Evolutionary conservation across 2,888 invertebrate genomes (phyloP), one percentile per base, ranked within the genome.

Genomic region (Machimus rusticus): DNA sequence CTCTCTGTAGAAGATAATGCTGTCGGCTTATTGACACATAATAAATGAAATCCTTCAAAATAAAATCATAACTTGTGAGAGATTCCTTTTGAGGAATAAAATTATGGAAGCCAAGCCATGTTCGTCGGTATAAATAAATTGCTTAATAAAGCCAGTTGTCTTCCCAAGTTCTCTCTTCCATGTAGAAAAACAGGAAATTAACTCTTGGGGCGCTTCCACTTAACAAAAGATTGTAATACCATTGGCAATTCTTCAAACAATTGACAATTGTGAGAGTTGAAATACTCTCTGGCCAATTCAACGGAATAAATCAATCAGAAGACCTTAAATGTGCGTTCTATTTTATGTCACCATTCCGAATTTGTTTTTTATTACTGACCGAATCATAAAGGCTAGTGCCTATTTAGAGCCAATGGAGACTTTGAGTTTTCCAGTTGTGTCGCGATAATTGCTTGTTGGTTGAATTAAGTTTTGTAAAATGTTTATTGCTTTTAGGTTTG

Each of bases 101-200:
- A 51, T 16, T 51, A 51, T 51, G 51, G 28, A 66, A 66, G 8
- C 66, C 66, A 66, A 23, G 9, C 55, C 28, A 23, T 66, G 12
- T 12, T 55, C 5, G 6, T n/a, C n/a, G n/a, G 12, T 2, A 2
- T 66, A 66, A 66, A 28, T 66, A 66, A 66, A 66, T 66, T 66
- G 23, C 66, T 66, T 66, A 23, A 66, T 66, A 66, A 66, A 66
- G 23, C 66, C 66, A 66, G 66, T 66, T 66, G 28, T 28, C 66
- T 66, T 28, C 19, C 66, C 19, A 66, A 66, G 66, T 66, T 57
- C 79, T 79, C 5, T 79, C 14, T 16, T 79, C 12, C 16, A 51
- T 23, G 16, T 79, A 79, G n/a, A 28, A 79, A 28, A 79, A 79
- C 79, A 46, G 79, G 79, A 79, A 79, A 79, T 79, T 51, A 79